phyloP scores from a whole-genome alignment of 1,140 invertebrate species.

The Macrocentrus cingulum region DNA sequence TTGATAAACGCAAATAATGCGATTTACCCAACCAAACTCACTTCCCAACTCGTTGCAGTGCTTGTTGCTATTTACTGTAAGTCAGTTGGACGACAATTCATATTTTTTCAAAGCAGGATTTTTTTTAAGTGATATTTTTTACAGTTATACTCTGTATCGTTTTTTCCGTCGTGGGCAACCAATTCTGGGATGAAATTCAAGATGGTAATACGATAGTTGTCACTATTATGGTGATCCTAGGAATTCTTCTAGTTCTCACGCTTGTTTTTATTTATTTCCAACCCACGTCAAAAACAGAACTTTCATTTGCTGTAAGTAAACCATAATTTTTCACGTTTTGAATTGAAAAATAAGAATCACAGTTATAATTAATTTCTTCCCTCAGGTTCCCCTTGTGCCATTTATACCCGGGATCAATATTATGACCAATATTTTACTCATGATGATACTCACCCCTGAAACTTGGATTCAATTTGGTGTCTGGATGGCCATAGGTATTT shows the following conservation, averaged over 20 bases:
- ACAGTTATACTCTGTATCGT: constrained; percentile 1
- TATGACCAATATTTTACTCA: constrained; percentile 69
- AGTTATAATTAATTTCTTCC: neutral
- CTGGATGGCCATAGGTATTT: constrained; percentile 62
- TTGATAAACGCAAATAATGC: constrained; percentile 55
- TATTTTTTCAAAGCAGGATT: neutral
- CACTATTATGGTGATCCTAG: constrained; percentile 46
- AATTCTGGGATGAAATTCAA: no score
- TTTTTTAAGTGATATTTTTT: neutral
- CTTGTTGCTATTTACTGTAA: constrained; percentile 62
- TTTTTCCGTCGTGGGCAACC: no score
- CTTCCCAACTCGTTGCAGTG: constrained; percentile 55
- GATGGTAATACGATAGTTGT: constrained; percentile 54
- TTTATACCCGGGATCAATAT: constrained; percentile 68
- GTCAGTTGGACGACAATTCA: constrained; percentile 20
- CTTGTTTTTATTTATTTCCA: constrained; percentile 64
- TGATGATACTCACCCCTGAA: constrained; percentile 65
- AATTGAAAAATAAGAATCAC: neutral
- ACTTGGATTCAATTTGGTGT: constrained; percentile 70
- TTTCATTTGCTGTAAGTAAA: constrained; percentile 45
- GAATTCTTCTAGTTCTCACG: constrained; percentile 53
- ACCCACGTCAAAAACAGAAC: constrained; percentile 59
- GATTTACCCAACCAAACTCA: constrained; percentile 55
- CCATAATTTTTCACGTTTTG: neutral
- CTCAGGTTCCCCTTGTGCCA: constrained; percentile 70